Evolutionary conservation across 2,113 vertebrate species (phyloP).

Genomic region (Eublepharis macularius): DNA sequence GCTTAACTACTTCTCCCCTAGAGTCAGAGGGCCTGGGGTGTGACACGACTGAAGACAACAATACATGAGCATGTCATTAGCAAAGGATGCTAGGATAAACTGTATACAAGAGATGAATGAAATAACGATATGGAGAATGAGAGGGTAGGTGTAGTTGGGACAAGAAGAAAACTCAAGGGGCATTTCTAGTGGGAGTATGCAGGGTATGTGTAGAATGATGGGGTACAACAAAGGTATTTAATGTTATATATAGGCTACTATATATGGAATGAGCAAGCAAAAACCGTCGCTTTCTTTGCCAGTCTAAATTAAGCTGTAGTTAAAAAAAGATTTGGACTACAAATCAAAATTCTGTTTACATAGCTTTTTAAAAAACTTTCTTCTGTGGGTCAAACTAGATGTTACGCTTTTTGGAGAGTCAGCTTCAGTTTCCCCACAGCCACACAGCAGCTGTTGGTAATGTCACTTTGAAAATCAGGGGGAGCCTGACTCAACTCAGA

Average conservation of each 20-base stretch:
- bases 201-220: not conserved
- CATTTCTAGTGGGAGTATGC: not conserved
- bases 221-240: not conserved
- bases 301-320: not conserved
- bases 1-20: too few relatives aligned
- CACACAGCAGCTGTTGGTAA: too few relatives aligned
- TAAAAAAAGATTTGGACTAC: not conserved
- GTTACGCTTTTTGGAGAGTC: too few relatives aligned
- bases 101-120: not conserved
- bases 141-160: not conserved
- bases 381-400: too few relatives aligned
- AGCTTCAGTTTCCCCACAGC: too few relatives aligned
- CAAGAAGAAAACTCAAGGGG: not conserved
- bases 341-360: not conserved
- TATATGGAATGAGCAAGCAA: not conserved
- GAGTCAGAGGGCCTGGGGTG: too few relatives aligned
- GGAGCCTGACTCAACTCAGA: too few relatives aligned
- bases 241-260: not conserved
- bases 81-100: not conserved
- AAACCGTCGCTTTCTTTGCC: not conserved
- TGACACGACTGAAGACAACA: too few relatives aligned
- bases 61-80: not conserved
- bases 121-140: not conserved
- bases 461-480: too few relatives aligned
- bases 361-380: not conserved